phyloP scores from a whole-genome alignment of 2,888 invertebrate species.

The Callosobruchus maculatus region DNA sequence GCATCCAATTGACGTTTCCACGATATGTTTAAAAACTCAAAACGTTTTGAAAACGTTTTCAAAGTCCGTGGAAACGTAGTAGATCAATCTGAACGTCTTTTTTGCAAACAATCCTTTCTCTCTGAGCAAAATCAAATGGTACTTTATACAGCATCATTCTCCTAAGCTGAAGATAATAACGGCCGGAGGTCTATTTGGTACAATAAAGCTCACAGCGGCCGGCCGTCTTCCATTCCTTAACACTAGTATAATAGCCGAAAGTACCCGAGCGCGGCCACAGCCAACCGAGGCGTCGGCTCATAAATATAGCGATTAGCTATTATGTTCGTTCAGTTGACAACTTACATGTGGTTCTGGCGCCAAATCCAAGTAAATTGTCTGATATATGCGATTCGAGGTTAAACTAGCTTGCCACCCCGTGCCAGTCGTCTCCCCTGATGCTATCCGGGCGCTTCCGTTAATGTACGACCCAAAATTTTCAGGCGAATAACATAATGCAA shows the following conservation, averaged over 20 bases:
- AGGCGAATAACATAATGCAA: too few relatives aligned
- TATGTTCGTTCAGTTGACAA: slow-evolving; percentile 20
- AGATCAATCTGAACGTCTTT: too few relatives aligned
- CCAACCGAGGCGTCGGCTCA: slow-evolving; percentile 7
- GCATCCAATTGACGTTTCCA: too few relatives aligned
- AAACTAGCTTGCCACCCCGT: slow-evolving; percentile 12
- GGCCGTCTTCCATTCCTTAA: neutral
- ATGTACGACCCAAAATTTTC: slow-evolving; percentile 10
- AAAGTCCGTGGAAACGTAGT: too few relatives aligned
- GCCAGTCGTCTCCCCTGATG: neutral
- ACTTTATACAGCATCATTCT: neutral
- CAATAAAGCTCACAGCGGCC: neutral
- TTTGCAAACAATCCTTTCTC: too few relatives aligned
- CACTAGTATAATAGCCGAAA: neutral
- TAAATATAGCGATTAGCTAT: slow-evolving; percentile 21
- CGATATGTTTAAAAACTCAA: too few relatives aligned
- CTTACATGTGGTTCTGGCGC: slow-evolving; percentile 23
- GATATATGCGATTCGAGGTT: slow-evolving; percentile 17
- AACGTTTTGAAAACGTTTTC: too few relatives aligned
- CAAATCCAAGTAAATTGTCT: slow-evolving; percentile 23
- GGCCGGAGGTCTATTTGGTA: neutral
- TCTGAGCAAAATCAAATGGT: too few relatives aligned
- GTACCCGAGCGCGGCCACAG: neutral
- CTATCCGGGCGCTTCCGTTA: slow-evolving; percentile 25
- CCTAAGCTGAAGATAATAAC: neutral